Conservation (phyloP, 2,113 vertebrate genomes). For the Sorex araneus region DNA sequence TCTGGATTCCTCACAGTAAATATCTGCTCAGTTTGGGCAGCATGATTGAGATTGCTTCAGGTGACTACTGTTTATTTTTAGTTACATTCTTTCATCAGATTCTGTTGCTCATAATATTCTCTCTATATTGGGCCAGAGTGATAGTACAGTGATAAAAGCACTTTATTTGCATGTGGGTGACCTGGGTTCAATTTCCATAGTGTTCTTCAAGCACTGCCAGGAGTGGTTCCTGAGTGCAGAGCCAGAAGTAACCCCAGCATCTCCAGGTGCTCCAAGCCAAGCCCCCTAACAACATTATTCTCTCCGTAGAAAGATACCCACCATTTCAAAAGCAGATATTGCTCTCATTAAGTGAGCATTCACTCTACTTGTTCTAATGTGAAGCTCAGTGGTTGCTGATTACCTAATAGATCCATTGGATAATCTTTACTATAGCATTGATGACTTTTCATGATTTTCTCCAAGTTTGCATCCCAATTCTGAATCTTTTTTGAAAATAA, state of each 20-base stretch:
- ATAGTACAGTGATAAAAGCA: too few species aligned
- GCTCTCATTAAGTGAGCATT: slow-evolving; percentile 18
- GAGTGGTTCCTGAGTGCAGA: too few species aligned
- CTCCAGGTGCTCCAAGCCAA: too few species aligned
- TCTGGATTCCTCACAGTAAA: neutral
- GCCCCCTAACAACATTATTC: neutral
- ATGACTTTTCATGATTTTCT: neutral
- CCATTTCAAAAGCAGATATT: neutral
- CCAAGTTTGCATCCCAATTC: neutral
- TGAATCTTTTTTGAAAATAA: too few species aligned
- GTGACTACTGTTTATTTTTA: neutral
- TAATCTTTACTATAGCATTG: neutral
- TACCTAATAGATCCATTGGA: neutral
- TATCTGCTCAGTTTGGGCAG: rapidly evolving
- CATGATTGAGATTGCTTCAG: neutral
- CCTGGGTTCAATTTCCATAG: too few species aligned
- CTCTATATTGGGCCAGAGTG: neutral
- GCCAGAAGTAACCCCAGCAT: too few species aligned
- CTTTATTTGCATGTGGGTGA: too few species aligned
- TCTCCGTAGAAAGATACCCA: neutral
- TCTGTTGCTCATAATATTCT: neutral
- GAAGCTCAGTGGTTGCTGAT: neutral
- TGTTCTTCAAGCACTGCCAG: too few species aligned
- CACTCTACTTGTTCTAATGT: slow-evolving; percentile 5
- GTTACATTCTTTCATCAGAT: neutral